Base-by-base conservation (phyloP, 1,140 invertebrate genomes). In the Rhynchophorus ferrugineus region DNA sequence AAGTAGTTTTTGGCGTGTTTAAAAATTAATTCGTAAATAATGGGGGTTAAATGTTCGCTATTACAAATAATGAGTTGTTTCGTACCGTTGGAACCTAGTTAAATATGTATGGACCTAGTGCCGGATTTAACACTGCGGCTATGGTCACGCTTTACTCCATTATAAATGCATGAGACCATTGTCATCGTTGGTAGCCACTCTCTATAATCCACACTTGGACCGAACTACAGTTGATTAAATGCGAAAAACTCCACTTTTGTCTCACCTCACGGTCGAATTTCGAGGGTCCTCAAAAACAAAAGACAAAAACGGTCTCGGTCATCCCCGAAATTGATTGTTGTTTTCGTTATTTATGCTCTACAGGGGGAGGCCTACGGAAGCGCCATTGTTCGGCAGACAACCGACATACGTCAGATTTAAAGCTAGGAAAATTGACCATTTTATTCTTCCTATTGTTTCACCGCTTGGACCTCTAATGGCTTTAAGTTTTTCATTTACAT, bases 251-350 rank as follows among this genome's bases (percentile, higher is more conserved):
- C 38, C 19, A 58, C 55, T 58, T 61, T 63, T 63, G 57, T 59
- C 56, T 54, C 41, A 19, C 52, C 45, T 19, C 21, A 6, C 19
- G 17, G 42, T 21, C 18, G 42, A 52, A 43, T 59, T 61, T 54
- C 53, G 61, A 61, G 59, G 61, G 61, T 56, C 47, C 54, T 60
- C 46, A 59, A 52, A 61, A 61, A 63, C 59, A 63, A 63, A 61
- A 63, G 61, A 54, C 49, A 54, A 44, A 57, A 56, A 57, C 54
- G 59, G 52, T 54, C 49, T 49, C 53, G 59, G 57, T 61, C 61
- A 63, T 58, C 53, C n/a, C 43, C 39, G 46, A 43, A 61, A 62
- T 59, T 61, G 59, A 62, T 62, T 62, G 59, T 62, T 56, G 56
- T 61, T 61, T 62, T 62, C 56, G 57, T 61, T 61, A 62, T 62